Evolutionary conservation across 2,113 vertebrate species (phyloP).

Genomic region (Pomatorhinus ruficollis): DNA sequence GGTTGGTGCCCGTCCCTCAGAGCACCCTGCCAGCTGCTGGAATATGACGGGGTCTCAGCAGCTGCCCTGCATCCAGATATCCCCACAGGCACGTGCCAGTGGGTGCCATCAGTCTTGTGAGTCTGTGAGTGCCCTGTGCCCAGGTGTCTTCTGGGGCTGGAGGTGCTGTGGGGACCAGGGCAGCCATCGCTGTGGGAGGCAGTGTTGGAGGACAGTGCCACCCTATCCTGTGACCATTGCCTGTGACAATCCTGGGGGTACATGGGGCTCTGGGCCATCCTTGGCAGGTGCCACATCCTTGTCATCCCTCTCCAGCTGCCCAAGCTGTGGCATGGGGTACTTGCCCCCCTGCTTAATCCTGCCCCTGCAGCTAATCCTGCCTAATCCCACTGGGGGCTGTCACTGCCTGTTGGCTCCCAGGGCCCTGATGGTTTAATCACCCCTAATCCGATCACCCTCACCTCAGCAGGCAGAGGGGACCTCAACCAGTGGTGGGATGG

Average conservation of each 20-base stretch:
- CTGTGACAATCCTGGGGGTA: background rate
- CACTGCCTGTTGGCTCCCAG: slow-evolving; percentile 44
- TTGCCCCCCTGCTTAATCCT: slow-evolving; percentile 18
- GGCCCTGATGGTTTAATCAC: slow-evolving; percentile 50
- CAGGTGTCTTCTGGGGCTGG: background rate
- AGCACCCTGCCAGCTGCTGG: background rate
- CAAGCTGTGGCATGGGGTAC: background rate
- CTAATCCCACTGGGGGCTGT: slow-evolving; percentile 63
- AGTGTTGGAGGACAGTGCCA: background rate
- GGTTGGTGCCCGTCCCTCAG: rapidly evolving
- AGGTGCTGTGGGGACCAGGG: background rate
- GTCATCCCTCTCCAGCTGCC: background rate
- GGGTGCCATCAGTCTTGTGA: background rate
- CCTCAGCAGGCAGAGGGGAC: background rate
- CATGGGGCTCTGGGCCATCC: background rate
- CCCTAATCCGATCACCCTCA: slow-evolving; percentile 39
- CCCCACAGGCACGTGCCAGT: rapidly evolving
- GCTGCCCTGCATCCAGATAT: background rate
- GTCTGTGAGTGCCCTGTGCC: background rate
- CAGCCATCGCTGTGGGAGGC: rapidly evolving
- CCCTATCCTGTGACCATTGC: background rate
- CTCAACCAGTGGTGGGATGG: background rate
- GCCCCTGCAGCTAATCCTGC: slow-evolving; percentile 38
- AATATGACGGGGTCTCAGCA: rapidly evolving
- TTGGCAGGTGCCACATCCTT: background rate